Base-by-base conservation (phyloP, 2,113 vertebrate genomes). In the Turnix velox region DNA sequence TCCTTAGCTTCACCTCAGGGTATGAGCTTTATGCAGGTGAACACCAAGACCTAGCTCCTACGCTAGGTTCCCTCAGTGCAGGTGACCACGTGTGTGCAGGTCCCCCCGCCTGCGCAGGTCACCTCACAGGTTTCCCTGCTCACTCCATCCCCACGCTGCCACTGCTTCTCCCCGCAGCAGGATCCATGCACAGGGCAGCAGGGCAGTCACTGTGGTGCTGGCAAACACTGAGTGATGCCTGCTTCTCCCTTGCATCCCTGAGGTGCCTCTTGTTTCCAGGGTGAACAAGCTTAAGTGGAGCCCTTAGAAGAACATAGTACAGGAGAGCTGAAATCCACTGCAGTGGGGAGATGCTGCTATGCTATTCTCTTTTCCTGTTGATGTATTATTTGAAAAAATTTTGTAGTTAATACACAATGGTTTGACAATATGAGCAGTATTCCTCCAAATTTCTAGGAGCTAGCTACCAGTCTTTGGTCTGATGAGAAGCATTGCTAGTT, bases 21-120 rank as follows among this genome's bases (percentile, higher is more conserved):
- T 48, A 33, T 0, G 0, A 39, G 39, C 12, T 88, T 88, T 25
- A 25, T 2, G 0, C 1, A 23, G 12, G 10, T 4, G 37, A 80
- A 25, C 22, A 28, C 13, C 63, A 59, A 59, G 75, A 57, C 28
- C 6, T 22, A 14, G 51, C 39, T 55, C 35, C 49, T 31, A 18
- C 0, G 35, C 18, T n/a, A 8, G 19, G 20, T 66, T 8, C 28
- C 25, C 0, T 0, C 33, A 15, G 37, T 6, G 24, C 51, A 40
- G 75, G 23, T 8, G 28, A 55, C 9, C 2, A 1, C 0, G 14
- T 6, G 16, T 20, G 43, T 43, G 45, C 19, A 27, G 30, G 11
- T 59, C 27, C 30, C 43, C 0, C 1, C 3, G 1, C 4, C 37
- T 9, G 42, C 15, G 37, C 45, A 37, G 5, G 11, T 14, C 5